phyloP scores from a whole-genome alignment of 2,113 vertebrate genomes.

The Indicator indicator region DNA sequence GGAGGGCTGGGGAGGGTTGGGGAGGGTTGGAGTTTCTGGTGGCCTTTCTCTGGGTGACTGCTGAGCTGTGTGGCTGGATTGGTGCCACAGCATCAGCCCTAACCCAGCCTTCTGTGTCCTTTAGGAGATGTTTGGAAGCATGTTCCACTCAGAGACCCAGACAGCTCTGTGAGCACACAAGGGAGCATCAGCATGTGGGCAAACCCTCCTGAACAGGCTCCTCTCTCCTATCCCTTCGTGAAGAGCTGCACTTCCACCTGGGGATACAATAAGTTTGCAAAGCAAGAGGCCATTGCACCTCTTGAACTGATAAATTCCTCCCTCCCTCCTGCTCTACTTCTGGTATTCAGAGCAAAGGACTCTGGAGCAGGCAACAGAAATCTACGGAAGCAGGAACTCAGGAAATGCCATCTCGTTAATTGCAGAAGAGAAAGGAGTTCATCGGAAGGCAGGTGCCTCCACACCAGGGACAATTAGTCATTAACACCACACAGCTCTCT shows the following conservation, averaged over 20 bases:
- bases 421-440: not conserved
- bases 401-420: not conserved
- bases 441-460: not conserved
- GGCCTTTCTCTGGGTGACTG: not conserved
- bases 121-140: slow-evolving; percentile 85
- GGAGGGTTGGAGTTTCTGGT: not conserved
- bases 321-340: not conserved
- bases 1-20: not conserved
- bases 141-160: slow-evolving; percentile 80
- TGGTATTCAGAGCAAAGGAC: not conserved
- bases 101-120: not conserved
- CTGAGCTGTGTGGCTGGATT: not conserved
- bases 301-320: not conserved
- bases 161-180: slow-evolving; percentile 74
- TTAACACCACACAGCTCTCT: not conserved
- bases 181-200: not conserved
- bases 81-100: not conserved
- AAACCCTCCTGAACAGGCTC: not conserved
- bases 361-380: not conserved
- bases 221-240: not conserved
- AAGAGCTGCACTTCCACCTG: not conserved
- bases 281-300: not conserved
- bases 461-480: not conserved
- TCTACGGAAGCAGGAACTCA: slow-evolving; percentile 2
- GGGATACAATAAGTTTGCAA: not conserved